Evolutionary conservation across 2,888 invertebrate species (phyloP).

Genomic region (Villa cingulata): DNA sequence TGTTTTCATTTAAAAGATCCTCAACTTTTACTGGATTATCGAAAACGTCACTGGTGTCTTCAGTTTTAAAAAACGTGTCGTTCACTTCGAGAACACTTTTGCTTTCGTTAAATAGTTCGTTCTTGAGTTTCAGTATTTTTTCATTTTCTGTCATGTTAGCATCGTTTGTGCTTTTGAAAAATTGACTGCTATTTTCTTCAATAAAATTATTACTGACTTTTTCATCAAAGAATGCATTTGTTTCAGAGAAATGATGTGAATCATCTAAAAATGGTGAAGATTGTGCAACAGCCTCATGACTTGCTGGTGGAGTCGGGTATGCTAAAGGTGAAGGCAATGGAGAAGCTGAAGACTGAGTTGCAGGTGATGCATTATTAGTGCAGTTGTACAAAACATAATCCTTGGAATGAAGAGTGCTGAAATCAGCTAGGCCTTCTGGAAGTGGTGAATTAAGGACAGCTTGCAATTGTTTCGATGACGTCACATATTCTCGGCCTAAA

Average conservation of each 20-base stretch:
- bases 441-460: slow-evolving; percentile 64
- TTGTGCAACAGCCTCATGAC: slow-evolving; percentile 54
- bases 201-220: slow-evolving; percentile 27
- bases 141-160: slow-evolving; percentile 27
- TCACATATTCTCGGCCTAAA: slow-evolving; percentile 12
- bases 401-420: slow-evolving; percentile 61
- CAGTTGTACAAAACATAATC: slow-evolving; percentile 35
- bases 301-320: slow-evolving; percentile 79
- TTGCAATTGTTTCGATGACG: slow-evolving; percentile 41
- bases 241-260: slow-evolving; percentile 29
- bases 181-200: slow-evolving; percentile 21
- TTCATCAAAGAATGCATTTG: slow-evolving; percentile 32
- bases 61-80: slow-evolving; percentile 17
- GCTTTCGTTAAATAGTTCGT: slow-evolving; percentile 18
- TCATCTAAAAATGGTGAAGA: slow-evolving; percentile 37
- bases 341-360: slow-evolving; percentile 41
- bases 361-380: slow-evolving; percentile 30
- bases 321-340: slow-evolving; percentile 57
- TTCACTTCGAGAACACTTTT: slow-evolving; percentile 30
- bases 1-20: slow-evolving; percentile 27
- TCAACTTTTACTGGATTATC: slow-evolving; percentile 29
- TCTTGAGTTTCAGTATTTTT: slow-evolving; percentile 33
- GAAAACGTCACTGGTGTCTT: slow-evolving; percentile 20
- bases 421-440: slow-evolving; percentile 68
- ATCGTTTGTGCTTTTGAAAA: slow-evolving; percentile 25